Evolutionary conservation across 1,140 invertebrate species (phyloP).

Genomic region (Idris sp.): DNA sequence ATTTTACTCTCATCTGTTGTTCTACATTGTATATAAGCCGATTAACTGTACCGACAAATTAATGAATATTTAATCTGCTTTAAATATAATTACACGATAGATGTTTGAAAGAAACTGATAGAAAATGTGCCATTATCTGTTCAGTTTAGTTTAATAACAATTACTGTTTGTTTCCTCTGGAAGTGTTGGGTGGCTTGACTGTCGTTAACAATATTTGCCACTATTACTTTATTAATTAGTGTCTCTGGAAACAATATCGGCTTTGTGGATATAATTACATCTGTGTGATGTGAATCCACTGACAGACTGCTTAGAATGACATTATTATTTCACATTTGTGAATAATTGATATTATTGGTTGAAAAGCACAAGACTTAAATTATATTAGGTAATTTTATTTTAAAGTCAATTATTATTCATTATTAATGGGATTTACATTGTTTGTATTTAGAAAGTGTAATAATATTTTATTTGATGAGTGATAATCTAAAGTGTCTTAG

Average conservation of each 20-base stretch:
- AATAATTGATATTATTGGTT: constrained; percentile 20
- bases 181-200: constrained; percentile 26
- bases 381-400: no score
- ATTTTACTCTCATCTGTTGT: no score
- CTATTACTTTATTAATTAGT: constrained; percentile 48
- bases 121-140: constrained; percentile 24
- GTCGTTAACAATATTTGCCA: constrained; percentile 46
- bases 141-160: constrained; percentile 39
- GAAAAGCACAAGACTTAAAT: no score
- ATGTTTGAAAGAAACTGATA: constrained; percentile 9
- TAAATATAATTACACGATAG: constrained; percentile 10
- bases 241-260: constrained; percentile 17
- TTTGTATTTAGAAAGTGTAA: no score
- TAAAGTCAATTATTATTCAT: no score
- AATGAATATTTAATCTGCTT: constrained; percentile 27
- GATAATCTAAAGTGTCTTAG: no score
- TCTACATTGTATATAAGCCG: no score
- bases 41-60: no score
- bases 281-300: constrained; percentile 13
- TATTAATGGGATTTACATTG: no score
- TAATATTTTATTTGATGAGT: no score
- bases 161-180: constrained; percentile 7
- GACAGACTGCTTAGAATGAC: constrained; percentile 20
- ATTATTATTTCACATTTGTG: no score
- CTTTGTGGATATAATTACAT: constrained; percentile 33